Percentiles rank a stretch among this genome's conserved stretches.
These are phyloP conservation scores for Hystrix cristata DNA, from an alignment of 2,113 vertebrate genomes.

Conservation along the genomic window DNA sequence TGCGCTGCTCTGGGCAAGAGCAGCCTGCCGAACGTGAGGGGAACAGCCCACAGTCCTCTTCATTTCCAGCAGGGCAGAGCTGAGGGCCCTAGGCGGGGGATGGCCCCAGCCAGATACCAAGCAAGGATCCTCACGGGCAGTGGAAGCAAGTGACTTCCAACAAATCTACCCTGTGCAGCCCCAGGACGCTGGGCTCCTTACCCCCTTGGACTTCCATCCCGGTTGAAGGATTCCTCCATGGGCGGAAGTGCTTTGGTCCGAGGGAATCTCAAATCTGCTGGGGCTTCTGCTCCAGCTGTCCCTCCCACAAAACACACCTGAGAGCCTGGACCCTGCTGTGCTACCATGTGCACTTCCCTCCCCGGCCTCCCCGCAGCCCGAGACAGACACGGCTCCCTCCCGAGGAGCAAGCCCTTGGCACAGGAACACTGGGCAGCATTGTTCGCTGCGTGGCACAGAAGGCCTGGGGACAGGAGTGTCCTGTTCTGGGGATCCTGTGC, in stretches of 20 bases:
- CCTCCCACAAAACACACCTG: neutral
- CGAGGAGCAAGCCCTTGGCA: neutral
- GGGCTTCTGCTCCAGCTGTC: neutral
- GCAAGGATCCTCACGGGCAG: no score
- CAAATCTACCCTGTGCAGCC: neutral
- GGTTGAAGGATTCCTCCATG: neutral
- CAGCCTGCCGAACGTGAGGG: no score
- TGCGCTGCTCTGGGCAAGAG: neutral
- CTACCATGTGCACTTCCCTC: neutral
- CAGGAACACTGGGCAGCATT: neutral
- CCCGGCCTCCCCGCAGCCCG: fast-evolving
- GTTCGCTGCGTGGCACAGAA: neutral
- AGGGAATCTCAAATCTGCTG: neutral
- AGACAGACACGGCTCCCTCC: neutral
- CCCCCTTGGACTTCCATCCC: neutral
- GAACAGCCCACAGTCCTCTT: neutral
- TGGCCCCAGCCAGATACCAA: neutral
- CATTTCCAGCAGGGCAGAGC: neutral
- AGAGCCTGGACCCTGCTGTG: neutral
- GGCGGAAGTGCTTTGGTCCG: neutral
- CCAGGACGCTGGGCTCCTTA: neutral
- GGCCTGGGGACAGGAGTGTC: neutral
- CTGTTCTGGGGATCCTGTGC: neutral
- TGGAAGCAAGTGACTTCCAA: neutral
- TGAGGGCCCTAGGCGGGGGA: neutral